A percentile compares a stretch with the other conserved stretches of the same genome.
Conservation (phyloP, 1,140 invertebrate species). For the Drosophila baimaii region DNA sequence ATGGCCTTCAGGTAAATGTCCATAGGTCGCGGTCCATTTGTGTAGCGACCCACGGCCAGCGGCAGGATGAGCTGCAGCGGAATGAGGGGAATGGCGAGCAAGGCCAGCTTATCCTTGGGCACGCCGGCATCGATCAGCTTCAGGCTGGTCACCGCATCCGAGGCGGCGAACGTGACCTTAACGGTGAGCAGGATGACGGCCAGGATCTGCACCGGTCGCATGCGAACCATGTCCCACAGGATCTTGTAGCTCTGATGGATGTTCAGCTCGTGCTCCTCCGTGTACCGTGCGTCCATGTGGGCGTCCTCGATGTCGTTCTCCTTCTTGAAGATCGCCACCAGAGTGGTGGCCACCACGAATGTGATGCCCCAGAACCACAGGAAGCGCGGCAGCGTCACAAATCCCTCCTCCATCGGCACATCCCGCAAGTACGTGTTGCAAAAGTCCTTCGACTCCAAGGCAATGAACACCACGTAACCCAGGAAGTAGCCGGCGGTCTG, state of each 20-base stretch:
- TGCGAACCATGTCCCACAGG: conserved; percentile 92
- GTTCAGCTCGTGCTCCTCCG: conserved; percentile 86
- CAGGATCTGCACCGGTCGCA: conserved; percentile 92
- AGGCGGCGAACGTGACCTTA: conserved; percentile 98
- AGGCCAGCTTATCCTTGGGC: conserved; percentile 96
- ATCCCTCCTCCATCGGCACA: conserved; percentile 88
- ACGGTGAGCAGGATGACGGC: conserved; percentile 94
- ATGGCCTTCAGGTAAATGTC: conserved; percentile 95
- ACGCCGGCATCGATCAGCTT: conserved; percentile 98
- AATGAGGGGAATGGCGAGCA: conserved; percentile 95
- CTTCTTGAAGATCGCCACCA: conserved; percentile 95
- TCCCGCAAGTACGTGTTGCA: conserved; percentile 96
- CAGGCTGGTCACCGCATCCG: conserved; percentile 96
- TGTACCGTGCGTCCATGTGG: conserved; percentile 84
- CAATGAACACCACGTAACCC: conserved; percentile 98
- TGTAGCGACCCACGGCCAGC: conserved; percentile 94
- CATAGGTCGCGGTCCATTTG: conserved; percentile 94
- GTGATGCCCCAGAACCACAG: conserved; percentile 97
- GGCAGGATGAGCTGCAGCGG: conserved; percentile 98
- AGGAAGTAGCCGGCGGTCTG: conserved; percentile 99
- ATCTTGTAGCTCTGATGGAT: conserved; percentile 93
- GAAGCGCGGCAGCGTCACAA: conserved; percentile 96
- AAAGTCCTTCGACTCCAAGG: conserved; percentile 98
- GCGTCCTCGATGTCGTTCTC: conserved; percentile 87
- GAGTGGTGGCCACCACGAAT: conserved; percentile 95